Percentiles rank a stretch among this genome's conserved stretches.
These are phyloP conservation scores for Enteromius thamalakanensis DNA, from an alignment of 2,797 vertebrate genomes.

Conservation along the genomic window DNA sequence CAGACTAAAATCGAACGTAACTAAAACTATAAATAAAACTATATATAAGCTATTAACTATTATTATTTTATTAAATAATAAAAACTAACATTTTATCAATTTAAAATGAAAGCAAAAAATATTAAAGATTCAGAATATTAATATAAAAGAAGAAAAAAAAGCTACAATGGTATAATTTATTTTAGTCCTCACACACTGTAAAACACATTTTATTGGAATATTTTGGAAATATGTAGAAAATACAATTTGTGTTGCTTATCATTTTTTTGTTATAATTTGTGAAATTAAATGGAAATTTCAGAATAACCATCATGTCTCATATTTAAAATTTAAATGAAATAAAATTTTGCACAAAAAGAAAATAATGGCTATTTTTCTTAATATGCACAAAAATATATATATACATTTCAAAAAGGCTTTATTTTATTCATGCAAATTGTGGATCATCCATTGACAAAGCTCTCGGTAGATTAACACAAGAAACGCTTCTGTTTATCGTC, in stretches of 20 bases:
- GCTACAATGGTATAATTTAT: neutral
- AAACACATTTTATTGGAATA: no score
- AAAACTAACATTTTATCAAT: neutral
- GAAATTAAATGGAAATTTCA: neutral
- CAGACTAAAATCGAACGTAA: neutral
- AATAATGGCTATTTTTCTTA: neutral
- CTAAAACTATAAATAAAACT: neutral
- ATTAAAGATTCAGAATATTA: no score
- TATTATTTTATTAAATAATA: no score
- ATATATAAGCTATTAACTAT: no score
- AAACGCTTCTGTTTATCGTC: neutral
- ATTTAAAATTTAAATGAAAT: neutral
- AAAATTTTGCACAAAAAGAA: neutral
- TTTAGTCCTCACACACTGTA: no score
- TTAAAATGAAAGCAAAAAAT: neutral
- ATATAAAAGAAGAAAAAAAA: no score
- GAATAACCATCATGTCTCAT: neutral
- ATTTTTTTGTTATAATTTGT: neutral
- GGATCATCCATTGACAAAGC: constrained; percentile 14
- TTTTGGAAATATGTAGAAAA: no score
- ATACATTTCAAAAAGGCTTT: neutral
- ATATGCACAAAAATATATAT: no score
- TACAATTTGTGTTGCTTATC: neutral
- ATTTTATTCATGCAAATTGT: neutral
- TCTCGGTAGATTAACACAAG: constrained; percentile 7